Conservation (phyloP, 2,888 invertebrate genomes). For the Hydriomena furcata region DNA sequence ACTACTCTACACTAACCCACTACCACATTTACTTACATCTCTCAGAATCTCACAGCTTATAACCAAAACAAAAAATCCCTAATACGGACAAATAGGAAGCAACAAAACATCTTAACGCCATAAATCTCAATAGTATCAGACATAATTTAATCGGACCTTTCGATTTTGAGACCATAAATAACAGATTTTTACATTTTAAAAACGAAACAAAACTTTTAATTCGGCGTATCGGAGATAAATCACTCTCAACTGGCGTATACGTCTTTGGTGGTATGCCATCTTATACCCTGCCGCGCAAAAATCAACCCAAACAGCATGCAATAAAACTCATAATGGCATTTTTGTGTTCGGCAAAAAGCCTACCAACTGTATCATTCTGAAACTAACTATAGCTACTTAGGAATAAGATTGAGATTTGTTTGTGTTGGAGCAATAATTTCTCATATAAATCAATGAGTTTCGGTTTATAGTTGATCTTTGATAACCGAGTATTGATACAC, state of each 20-base stretch:
- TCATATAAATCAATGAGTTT: constrained; percentile 61
- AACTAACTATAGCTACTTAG: neutral
- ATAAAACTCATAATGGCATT: constrained; percentile 27
- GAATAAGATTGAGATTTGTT: constrained; percentile 24
- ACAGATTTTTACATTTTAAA: constrained; percentile 79
- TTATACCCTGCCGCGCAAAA: constrained; percentile 26
- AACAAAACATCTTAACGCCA: constrained; percentile 56
- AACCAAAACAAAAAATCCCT: constrained; percentile 36
- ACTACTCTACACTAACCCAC: too few species aligned
- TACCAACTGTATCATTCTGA: constrained; percentile 16
- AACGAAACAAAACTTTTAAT: constrained; percentile 81
- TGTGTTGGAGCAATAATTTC: constrained; percentile 41
- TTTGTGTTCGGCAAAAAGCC: constrained; percentile 4
- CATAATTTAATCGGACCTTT: constrained; percentile 81
- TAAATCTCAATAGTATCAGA: constrained; percentile 75
- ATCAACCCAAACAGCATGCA: constrained; percentile 11
- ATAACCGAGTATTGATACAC: constrained; percentile 57
- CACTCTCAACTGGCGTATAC: constrained; percentile 77
- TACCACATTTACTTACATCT: constrained; percentile 29
- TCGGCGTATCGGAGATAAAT: constrained; percentile 79
- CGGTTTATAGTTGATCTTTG: constrained; percentile 56
- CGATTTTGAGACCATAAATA: constrained; percentile 80
- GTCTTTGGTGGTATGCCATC: constrained; percentile 75
- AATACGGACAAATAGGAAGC: constrained; percentile 64
- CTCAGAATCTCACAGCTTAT: constrained; percentile 35